Conservation (phyloP, 2,113 vertebrate species). For the Gallinago paraguaiae region DNA sequence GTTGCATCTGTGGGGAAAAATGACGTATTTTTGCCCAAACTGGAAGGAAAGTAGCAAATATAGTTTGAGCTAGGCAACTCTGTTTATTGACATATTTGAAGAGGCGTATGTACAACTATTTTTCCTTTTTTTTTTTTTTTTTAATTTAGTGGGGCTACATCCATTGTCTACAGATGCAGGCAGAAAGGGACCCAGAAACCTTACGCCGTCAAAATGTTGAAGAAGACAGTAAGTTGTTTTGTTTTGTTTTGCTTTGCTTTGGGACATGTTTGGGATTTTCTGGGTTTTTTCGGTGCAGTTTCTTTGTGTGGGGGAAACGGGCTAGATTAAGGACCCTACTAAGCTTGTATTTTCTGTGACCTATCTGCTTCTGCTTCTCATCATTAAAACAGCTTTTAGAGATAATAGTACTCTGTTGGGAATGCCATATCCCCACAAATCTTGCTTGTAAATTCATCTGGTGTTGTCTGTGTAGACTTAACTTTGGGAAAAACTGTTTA, state of each 20-base stretch:
- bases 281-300: neutral
- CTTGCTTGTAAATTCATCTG: neutral
- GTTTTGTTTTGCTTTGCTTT: conserved; percentile 32
- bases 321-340: neutral
- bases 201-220: conserved; percentile 88
- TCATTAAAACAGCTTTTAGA: neutral
- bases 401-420: neutral
- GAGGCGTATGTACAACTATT: neutral
- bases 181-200: conserved; percentile 89
- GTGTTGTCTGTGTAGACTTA: neutral
- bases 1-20: neutral
- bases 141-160: conserved; percentile 85
- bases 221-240: conserved; percentile 88
- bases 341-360: neutral
- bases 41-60: neutral
- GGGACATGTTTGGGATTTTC: neutral
- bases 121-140: neutral
- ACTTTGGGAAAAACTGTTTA: neutral
- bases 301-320: neutral
- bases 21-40: neutral
- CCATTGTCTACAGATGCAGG: conserved; percentile 87
- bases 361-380: neutral
- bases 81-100: neutral
- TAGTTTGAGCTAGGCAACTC: neutral
- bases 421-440: neutral